These are phyloP conservation scores for Brachionus paranguensis DNA, from an alignment of 1,140 invertebrate species.

Conservation along the genomic window DNA sequence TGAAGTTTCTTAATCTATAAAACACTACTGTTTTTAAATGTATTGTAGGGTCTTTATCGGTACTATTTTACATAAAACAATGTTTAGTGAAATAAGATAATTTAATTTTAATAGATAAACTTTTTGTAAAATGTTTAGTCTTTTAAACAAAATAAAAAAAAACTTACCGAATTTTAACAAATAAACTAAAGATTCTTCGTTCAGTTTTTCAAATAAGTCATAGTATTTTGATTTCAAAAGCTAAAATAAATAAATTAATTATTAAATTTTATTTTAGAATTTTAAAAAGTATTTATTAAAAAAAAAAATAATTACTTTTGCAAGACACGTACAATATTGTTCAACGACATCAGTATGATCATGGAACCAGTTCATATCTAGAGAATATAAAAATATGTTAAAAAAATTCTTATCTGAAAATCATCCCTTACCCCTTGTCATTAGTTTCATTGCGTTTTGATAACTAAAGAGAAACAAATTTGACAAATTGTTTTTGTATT, in stretches of 20 bases:
- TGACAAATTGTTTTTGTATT: background rate
- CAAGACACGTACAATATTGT: slow-evolving; percentile 33
- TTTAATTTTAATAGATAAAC: too few relatives aligned
- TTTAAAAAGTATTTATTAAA: too few relatives aligned
- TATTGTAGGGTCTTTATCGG: too few relatives aligned
- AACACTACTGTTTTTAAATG: too few relatives aligned
- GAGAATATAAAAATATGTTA: background rate
- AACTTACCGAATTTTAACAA: slow-evolving; percentile 28
- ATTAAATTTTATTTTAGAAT: background rate
- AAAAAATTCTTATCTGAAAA: background rate
- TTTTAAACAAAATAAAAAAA: background rate
- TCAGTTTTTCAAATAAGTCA: slow-evolving; percentile 31
- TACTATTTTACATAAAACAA: too few relatives aligned
- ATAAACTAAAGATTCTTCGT: slow-evolving; percentile 6
- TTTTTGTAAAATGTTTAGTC: too few relatives aligned
- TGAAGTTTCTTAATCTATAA: too few relatives aligned
- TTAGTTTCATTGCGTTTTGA: slow-evolving; percentile 34
- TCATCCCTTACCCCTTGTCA: background rate
- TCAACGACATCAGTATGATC: slow-evolving; percentile 38
- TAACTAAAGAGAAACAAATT: background rate
- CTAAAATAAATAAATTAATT: background rate
- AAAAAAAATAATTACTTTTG: background rate
- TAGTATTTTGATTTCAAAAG: slow-evolving; percentile 39
- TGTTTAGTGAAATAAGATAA: too few relatives aligned
- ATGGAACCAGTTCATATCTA: slow-evolving; percentile 40